Conservation (phyloP, 2,888 invertebrate species). For the Rhamphomyia laevipes region DNA sequence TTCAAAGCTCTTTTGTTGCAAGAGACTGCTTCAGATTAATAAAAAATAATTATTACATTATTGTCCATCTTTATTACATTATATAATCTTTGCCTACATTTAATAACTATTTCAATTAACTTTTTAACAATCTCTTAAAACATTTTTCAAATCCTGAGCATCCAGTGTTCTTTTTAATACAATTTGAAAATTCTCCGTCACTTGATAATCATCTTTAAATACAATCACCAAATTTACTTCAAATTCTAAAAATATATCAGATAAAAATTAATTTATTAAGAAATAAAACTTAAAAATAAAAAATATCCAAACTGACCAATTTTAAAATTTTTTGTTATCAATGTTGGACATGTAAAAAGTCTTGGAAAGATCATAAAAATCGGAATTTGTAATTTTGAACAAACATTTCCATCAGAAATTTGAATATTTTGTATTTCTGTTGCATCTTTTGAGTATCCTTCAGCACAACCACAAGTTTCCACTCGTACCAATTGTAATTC, state of each 20-base stretch:
- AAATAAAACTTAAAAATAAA: conserved; percentile 10
- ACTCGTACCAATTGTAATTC: conserved; percentile 90
- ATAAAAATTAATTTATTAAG: conserved; percentile 9
- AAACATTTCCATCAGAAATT: conserved; percentile 86
- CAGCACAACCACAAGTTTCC: conserved; percentile 88
- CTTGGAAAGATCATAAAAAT: conserved; percentile 93
- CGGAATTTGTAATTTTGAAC: conserved; percentile 69
- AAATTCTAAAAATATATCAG: conserved; percentile 59
- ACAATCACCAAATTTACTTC: conserved; percentile 87
- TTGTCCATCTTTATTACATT: no score
- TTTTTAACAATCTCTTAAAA: conserved; percentile 16
- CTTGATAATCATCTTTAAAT: conserved; percentile 84
- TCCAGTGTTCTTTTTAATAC: conserved; percentile 24
- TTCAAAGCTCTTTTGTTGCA: no score
- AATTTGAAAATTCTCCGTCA: conserved; percentile 81
- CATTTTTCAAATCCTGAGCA: conserved; percentile 18
- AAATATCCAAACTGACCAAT: conserved; percentile 54
- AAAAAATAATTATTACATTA: no score
- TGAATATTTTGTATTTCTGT: conserved; percentile 98
- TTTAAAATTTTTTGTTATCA: conserved; percentile 85
- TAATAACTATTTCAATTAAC: background rate
- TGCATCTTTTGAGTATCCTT: conserved; percentile 87
- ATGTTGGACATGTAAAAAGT: conserved; percentile 88
- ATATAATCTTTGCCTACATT: no score
- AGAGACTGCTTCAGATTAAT: no score